Conservation (phyloP, 1,140 invertebrate genomes). For the Drosophila sp. region DNA sequence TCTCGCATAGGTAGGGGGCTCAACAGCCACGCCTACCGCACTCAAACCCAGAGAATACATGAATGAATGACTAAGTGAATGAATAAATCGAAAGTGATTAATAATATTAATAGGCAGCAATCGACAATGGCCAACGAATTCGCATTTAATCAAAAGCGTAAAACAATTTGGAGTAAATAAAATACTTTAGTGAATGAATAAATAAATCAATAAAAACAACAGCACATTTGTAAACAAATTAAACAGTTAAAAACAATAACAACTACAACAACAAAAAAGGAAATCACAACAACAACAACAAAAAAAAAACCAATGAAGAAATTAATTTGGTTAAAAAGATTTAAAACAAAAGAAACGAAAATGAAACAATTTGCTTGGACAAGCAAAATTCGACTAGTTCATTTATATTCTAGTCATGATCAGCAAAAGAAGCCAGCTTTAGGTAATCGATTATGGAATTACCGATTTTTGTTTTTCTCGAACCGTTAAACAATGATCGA, state of each 20-base stretch:
- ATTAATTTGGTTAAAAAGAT: conserved; percentile 1
- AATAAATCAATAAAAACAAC: conserved; percentile 68
- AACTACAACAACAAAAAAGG: not conserved
- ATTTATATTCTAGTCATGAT: not conserved
- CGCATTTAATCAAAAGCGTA: conserved; percentile 29
- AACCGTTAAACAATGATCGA: too few species aligned
- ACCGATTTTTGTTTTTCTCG: too few species aligned
- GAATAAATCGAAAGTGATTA: conserved; percentile 40
- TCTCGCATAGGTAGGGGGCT: not conserved
- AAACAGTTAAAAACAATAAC: conserved; percentile 33
- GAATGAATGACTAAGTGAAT: conserved; percentile 23
- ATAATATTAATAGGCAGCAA: conserved; percentile 18
- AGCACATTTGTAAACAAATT: conserved; percentile 69
- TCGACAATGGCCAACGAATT: conserved; percentile 31
- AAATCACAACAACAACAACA: not conserved
- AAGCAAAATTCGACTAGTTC: conserved; percentile 2
- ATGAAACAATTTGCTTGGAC: not conserved
- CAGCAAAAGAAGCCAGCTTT: not conserved
- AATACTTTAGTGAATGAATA: conserved; percentile 66
- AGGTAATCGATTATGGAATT: too few species aligned
- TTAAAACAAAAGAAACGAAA: not conserved
- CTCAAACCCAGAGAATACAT: not conserved
- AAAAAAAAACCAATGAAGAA: not conserved
- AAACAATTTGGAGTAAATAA: conserved; percentile 58
- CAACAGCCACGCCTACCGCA: not conserved